Base-by-base conservation (phyloP, 2,113 vertebrate genomes). In the Neolamprologus brichardi region DNA sequence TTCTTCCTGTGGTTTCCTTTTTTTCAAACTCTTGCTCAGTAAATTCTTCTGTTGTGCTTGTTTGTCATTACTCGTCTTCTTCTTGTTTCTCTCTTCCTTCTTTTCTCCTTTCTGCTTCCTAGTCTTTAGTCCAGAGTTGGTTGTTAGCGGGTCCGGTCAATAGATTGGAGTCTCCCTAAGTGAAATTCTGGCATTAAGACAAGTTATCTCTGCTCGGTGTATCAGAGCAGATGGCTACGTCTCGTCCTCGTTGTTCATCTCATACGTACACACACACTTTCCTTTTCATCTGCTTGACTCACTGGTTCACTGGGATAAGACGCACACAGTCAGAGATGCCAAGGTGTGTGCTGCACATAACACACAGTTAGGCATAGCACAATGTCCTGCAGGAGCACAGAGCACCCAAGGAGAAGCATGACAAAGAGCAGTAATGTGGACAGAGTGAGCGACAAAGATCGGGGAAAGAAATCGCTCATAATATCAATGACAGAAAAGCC, bases 151-250 rank as follows among this genome's bases (percentile, higher is more conserved):
- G 86, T 8, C 49, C 2, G 20, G 81, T 92, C 86, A 91, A 86
- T 83, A 89, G 89, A 88, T 83, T 75, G 83, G 90, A 88, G 89
- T 82, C 72, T 90, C 39, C 23, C 39, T 91, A 88, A 91, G 87
- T 83, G 84, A 91, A 87, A 82, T 79, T 82, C 91, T 93, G 93
- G 91, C 92, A 90, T 83, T 25, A 39, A 53, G 90, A 91, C 92
- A 84, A 90, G 86, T 88, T 91, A 87, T 94, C 90, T 87, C 60
- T 84, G 83, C 89, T 93, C 86, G 89, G 84, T 85, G 86, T 75
- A 86, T 89, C 88, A 91, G 81, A 92, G 82, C 92, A 94, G 92
- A 94, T 93, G 93, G 91, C 88, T 46, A 14, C 28, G 5, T 89
- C 77, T 86, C 56, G 49, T 79, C 83, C 72, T 92, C 84, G 12